Evolutionary conservation across 2,797 vertebrate species (phyloP).

Genomic region (Centropyge bicolor): DNA sequence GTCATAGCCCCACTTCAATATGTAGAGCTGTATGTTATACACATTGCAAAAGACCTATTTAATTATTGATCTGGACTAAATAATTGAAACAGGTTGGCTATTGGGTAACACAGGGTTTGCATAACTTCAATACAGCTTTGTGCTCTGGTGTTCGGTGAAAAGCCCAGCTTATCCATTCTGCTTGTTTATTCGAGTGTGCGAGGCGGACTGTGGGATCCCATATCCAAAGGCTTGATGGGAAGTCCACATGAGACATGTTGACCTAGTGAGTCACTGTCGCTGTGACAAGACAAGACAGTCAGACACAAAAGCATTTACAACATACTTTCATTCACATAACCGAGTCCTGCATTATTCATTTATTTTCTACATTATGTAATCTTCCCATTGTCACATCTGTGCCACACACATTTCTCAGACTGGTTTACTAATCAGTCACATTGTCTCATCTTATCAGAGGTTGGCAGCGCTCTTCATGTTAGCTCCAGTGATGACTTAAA

Average conservation of each 20-base stretch:
- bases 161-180: slow-evolving; percentile 60
- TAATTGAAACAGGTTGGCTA: slow-evolving; percentile 72
- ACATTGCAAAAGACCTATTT: slow-evolving; percentile 56
- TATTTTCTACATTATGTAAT: slow-evolving; percentile 17
- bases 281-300: slow-evolving; percentile 36
- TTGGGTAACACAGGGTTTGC: slow-evolving; percentile 79
- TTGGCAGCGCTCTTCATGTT: neutral
- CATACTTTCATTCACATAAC: slow-evolving; percentile 16
- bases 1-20: slow-evolving; percentile 61
- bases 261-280: slow-evolving; percentile 58
- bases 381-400: neutral
- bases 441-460: neutral
- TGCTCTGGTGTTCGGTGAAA: slow-evolving; percentile 52
- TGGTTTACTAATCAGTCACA: neutral
- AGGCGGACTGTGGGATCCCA: slow-evolving; percentile 45
- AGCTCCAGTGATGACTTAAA: neutral
- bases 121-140: slow-evolving; percentile 66
- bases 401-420: neutral
- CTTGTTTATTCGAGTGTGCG: slow-evolving; percentile 58
- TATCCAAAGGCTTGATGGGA: slow-evolving; percentile 54
- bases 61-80: slow-evolving; percentile 77
- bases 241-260: slow-evolving; percentile 49
- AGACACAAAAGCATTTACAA: slow-evolving; percentile 32
- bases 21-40: slow-evolving; percentile 60
- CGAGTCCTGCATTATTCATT: slow-evolving; percentile 23